A percentile compares a stretch with the other conserved stretches of the same genome.
These are phyloP conservation scores for Platysternon megacephalum DNA, from an alignment of 2,113 vertebrate species.

Conservation along the genomic window DNA sequence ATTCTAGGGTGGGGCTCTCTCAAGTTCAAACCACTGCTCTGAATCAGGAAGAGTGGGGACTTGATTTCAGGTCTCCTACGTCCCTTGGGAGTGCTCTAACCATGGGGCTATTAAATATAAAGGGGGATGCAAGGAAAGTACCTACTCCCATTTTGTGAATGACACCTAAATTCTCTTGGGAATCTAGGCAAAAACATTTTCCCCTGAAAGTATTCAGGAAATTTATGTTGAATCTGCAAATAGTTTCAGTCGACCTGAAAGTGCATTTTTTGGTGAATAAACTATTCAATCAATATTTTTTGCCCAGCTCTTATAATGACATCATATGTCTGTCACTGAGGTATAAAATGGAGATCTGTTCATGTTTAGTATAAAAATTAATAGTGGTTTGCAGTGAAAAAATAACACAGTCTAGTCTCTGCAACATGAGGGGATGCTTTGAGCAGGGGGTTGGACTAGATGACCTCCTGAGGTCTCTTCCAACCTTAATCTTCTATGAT, in stretches of 20 bases:
- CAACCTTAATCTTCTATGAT: too few species aligned
- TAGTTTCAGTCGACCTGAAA: background rate
- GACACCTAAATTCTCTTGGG: background rate
- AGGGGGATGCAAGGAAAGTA: background rate
- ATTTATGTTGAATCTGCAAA: background rate
- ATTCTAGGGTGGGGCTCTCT: background rate
- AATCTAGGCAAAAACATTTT: background rate
- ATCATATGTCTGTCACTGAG: background rate
- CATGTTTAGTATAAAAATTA: background rate
- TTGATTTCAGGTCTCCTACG: background rate
- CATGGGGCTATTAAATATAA: background rate
- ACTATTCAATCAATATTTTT: background rate
- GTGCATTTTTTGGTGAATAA: background rate
- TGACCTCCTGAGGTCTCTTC: too few species aligned
- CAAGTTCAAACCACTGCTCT: background rate
- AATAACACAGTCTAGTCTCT: background rate
- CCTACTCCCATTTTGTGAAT: background rate
- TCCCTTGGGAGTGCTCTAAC: background rate
- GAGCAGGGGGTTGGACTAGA: too few species aligned
- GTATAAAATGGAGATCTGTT: background rate
- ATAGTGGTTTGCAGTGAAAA: background rate
- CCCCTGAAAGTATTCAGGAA: background rate
- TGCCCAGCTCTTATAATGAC: background rate
- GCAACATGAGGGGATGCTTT: background rate
- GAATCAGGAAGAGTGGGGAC: background rate